Evolutionary conservation across 2,888 invertebrate genomes (phyloP), one percentile per base, ranked within the genome.

Genomic region (Lapara coniferarum): DNA sequence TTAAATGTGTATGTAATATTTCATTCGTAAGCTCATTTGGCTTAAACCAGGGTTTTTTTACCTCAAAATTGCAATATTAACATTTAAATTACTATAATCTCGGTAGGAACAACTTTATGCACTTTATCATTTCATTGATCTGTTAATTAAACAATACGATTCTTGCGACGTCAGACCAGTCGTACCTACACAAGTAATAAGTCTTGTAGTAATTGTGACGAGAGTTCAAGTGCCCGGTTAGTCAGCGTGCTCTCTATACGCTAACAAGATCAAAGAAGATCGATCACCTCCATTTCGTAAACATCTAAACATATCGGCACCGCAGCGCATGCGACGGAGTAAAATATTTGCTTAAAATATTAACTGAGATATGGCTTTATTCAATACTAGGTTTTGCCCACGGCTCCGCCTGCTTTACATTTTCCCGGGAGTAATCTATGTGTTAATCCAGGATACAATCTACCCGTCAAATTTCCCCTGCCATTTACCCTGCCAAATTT

Each of bases 251-350:
- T 74, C 74, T 74, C 73, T 71, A 75, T 72, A 74, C 77, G 69
- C 77, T 67, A 73, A 76, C 59, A 68, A 81, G 78, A 83, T 82
- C 82, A 83, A 83, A 82, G 80, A 73, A 78, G 74, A 76, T 75
- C 80, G 78, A 80, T 78, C 80, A 74, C 75, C 75, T 73, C 71
- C 71, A 76, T 74, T 75, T 75, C 76, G 75, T 82, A 80, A 81
- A 81, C 78, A 80, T 71, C 66, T 66, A 68, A 63, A 71, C 74
- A 75, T 74, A 75, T 75, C 77, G 78, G 77, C 72, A 71, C 67
- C 59, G 37, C 37, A 63, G 55, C 44, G 58, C 55, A 55, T 55
- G 58, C 19, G 37, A 55, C 44, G 49, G 30, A 67, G 67, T 67
- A 70, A 70, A 51, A 67, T 67, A 70, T 63, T 76, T 83, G 81